phyloP scores from a whole-genome alignment of 92 coral and sea anemone species.

The Bergia puertoricense region DNA sequence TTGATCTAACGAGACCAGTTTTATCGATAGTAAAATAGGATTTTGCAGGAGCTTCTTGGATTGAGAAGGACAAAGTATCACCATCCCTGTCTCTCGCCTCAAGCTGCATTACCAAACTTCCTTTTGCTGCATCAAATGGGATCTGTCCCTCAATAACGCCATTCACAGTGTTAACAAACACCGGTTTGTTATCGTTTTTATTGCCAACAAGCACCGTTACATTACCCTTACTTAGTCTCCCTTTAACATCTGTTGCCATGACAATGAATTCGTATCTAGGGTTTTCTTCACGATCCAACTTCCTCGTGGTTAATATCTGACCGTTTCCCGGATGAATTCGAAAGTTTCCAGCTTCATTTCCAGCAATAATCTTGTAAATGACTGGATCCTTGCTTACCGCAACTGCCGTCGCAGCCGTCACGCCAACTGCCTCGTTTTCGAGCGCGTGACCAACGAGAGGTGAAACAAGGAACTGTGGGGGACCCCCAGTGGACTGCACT shows the following conservation, averaged over 20 bases:
- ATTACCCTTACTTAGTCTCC: constrained; percentile 69
- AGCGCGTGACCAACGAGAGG: constrained; percentile 57
- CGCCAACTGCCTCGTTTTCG: constrained; percentile 74
- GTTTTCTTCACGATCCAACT: constrained; percentile 79
- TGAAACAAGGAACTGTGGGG: constrained; percentile 78
- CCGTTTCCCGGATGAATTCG: constrained; percentile 74
- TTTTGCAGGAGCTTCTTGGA: constrained; percentile 55
- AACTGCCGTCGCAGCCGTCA: constrained; percentile 53
- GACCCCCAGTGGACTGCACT: constrained; percentile 69
- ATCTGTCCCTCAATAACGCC: constrained; percentile 71
- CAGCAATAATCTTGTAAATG: constrained; percentile 63
- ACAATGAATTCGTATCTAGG: constrained; percentile 72
- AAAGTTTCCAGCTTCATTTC: constrained; percentile 71
- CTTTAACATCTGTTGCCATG: constrained; percentile 82
- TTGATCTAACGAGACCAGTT: constrained; percentile 62
- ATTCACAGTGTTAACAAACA: constrained; percentile 48
- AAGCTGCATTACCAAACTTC: constrained; percentile 67
- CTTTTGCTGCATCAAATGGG: constrained; percentile 57
- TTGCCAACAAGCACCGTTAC: constrained; percentile 70
- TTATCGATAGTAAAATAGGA: constrained; percentile 63
- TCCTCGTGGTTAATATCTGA: constrained; percentile 57
- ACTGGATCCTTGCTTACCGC: constrained; percentile 87
- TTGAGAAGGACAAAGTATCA: constrained; percentile 69
- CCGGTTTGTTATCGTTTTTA: constrained; percentile 84
- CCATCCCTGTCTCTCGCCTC: constrained; percentile 73